Percentiles rank a stretch among this genome's conserved stretches.
Evolutionary conservation across 2,113 vertebrate genomes (phyloP).

Genomic region (Rhabdomys dilectus): DNA sequence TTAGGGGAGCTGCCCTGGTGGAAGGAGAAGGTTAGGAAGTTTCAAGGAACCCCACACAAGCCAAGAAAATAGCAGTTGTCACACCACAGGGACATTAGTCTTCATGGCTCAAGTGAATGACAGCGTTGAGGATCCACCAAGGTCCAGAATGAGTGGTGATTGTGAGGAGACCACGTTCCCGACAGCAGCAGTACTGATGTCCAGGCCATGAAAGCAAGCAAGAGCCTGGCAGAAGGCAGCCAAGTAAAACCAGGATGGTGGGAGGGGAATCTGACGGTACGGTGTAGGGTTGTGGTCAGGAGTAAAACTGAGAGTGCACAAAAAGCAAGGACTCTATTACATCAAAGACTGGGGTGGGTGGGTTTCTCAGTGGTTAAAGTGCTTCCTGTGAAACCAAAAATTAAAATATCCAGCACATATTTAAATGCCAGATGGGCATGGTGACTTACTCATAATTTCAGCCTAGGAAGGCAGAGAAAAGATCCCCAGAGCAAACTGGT

Average conservation of each 20-base stretch:
- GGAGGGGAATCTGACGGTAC: rapidly evolving
- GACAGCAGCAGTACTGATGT: rapidly evolving
- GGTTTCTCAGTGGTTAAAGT: not conserved
- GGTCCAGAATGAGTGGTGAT: not conserved
- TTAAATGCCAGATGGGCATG: not conserved
- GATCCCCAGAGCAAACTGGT: not conserved
- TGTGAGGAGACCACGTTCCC: rapidly evolving
- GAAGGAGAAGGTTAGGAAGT: not conserved
- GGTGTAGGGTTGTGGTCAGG: rapidly evolving
- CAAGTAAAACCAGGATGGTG: rapidly evolving
- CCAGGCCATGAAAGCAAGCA: rapidly evolving
- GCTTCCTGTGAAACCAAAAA: too few relatives aligned
- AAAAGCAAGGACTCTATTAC: too few relatives aligned
- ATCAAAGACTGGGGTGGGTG: not conserved
- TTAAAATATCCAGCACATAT: too few relatives aligned
- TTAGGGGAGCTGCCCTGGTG: rapidly evolving
- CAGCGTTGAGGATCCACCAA: rapidly evolving
- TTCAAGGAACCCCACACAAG: rapidly evolving
- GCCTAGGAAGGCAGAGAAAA: not conserved
- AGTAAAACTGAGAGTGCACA: rapidly evolving
- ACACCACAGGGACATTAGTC: rapidly evolving
- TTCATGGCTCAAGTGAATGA: not conserved
- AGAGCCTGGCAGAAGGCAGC: rapidly evolving
- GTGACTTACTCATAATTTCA: not conserved
- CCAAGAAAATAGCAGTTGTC: rapidly evolving